Conservation (phyloP, 2,888 invertebrate species). For the Sclerodermus sp. region DNA sequence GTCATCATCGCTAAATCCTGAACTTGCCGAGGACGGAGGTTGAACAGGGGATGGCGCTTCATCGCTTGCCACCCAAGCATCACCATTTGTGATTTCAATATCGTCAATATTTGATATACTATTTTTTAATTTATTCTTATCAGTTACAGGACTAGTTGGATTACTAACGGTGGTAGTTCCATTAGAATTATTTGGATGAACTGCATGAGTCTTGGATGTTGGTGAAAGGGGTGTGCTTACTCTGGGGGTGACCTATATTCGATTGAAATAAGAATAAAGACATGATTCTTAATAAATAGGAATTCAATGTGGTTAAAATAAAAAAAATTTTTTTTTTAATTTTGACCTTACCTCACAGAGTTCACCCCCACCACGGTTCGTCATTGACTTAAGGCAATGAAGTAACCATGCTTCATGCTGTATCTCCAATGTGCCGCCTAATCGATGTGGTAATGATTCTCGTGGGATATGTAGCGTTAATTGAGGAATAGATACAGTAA, state of each 20-base stretch:
- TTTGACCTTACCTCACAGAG: conserved; percentile 54
- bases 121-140: conserved; percentile 47
- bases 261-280: neutral
- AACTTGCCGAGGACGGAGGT: conserved; percentile 73
- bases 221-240: conserved; percentile 52
- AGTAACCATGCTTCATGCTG: conserved; percentile 90
- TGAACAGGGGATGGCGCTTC: conserved; percentile 62
- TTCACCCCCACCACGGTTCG: conserved; percentile 69
- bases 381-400: conserved; percentile 79
- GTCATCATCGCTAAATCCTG: conserved; percentile 90
- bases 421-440: conserved; percentile 84
- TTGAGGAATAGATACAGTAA: conserved; percentile 90
- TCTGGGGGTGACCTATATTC: conserved; percentile 46
- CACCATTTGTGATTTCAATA: conserved; percentile 58
- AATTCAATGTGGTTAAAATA: neutral
- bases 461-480: conserved; percentile 86
- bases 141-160: conserved; percentile 55
- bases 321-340: no score
- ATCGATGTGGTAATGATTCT: conserved; percentile 82
- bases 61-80: conserved; percentile 57
- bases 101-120: conserved; percentile 53
- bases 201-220: conserved; percentile 36
- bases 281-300: no score
- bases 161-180: conserved; percentile 36
- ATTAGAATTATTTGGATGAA: conserved; percentile 34